Base-by-base conservation (phyloP, 2,113 vertebrate species). In the Phocoena sinus region DNA sequence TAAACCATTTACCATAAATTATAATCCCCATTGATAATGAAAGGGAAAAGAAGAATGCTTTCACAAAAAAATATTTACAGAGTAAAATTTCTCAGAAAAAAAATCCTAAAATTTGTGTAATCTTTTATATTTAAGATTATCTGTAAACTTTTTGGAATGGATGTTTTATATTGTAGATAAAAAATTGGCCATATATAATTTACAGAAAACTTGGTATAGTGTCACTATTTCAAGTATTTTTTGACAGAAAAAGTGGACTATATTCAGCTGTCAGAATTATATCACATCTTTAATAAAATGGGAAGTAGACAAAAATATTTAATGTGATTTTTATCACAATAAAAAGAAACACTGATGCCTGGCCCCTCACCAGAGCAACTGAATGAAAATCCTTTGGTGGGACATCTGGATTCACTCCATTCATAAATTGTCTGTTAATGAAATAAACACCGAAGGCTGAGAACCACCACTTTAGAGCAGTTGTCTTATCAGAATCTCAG, bases 1-100 rank as follows among this genome's bases (percentile, higher is more conserved):
- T 26, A 97, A 95, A 76, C 44, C 25, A 83, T 20, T 79, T 91
- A 82, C 18, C n/a, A 97, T 93, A 33, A 73, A 73, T 53, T 70
- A 94, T 13, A 94, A 74, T 95, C 62, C n/a, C 41, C 89, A 18
- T 0, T 88, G 50, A 84, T 15, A 36, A 65, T 10, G 1, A 65
- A 74, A 8, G 7, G 17, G 31, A 67, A 89, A 33, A 47, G 0
- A 53, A 53, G 50, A 7, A 33, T 0, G 0, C 53, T 86, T 80
- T 67, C 7, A 5, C 0, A 25, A 1, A 15, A 1, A 5, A 65
- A 63, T 47, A 11, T 50, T 80, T 76, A 94, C 0, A 18, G 2
- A 82, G 44, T 3, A 82, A 15, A 71, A 70, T 71, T 84, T 70
- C 14, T 73, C 44, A 86, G 14, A 60, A 70, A 96, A 77, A 79